A percentile compares a stretch with the other conserved stretches of the same genome.
phyloP scores from a whole-genome alignment of 2,113 vertebrate genomes.

The Symphodus melops region DNA sequence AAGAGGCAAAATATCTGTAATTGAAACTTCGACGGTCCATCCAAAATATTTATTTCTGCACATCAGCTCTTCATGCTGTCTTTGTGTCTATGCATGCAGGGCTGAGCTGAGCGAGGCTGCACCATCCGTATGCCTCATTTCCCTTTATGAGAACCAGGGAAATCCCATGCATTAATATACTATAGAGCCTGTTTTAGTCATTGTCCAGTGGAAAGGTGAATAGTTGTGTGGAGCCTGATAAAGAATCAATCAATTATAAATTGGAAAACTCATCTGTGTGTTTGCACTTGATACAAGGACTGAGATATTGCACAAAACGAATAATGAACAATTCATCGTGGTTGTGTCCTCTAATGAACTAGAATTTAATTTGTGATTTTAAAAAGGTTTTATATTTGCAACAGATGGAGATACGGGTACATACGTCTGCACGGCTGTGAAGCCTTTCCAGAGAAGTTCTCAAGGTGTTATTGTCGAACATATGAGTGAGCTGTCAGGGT shows the following conservation, averaged over 20 bases:
- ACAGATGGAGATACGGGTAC: constrained; percentile 15
- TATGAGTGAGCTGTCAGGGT: constrained; percentile 74
- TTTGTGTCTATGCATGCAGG: constrained; percentile 71
- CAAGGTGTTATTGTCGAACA: constrained; percentile 60
- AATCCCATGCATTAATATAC: constrained; percentile 88
- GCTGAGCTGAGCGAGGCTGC: constrained; percentile 61
- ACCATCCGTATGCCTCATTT: constrained; percentile 87
- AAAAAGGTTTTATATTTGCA: neutral
- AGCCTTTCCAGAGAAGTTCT: constrained; percentile 43
- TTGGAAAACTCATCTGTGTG: constrained; percentile 53
- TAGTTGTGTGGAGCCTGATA: constrained; percentile 62
- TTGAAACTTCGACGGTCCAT: neutral
- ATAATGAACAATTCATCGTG: neutral
- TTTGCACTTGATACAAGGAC: constrained; percentile 27
- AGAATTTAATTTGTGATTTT: neutral
- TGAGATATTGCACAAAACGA: neutral
- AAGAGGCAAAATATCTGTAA: neutral
- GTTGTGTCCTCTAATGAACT: neutral
- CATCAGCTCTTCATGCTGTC: neutral
- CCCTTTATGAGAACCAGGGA: constrained; percentile 85
- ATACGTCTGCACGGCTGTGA: constrained; percentile 10
- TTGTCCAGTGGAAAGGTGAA: constrained; percentile 80
- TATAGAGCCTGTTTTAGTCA: constrained; percentile 88
- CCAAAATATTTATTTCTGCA: neutral
- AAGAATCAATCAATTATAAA: constrained; percentile 80